These are phyloP conservation scores for Melanargia galathea DNA, from an alignment of 2,888 invertebrate species.

Conservation along the genomic window DNA sequence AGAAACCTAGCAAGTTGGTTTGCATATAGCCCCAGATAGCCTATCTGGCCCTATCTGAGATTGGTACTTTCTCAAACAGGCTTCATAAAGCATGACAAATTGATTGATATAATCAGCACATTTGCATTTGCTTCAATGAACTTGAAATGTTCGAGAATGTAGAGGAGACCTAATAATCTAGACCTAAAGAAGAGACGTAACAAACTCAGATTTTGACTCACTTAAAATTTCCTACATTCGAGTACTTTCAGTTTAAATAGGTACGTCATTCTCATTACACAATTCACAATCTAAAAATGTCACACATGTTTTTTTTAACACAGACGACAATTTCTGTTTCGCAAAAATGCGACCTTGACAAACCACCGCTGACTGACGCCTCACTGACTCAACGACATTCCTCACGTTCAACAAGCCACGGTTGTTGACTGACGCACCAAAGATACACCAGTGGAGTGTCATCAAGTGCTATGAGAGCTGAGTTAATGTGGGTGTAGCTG, in stretches of 20 bases:
- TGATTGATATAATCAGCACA: no score
- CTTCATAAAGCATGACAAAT: no score
- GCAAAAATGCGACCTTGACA: conserved; percentile 23
- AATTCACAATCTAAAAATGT: conserved; percentile 1
- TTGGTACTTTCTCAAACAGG: no score
- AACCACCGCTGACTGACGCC: not conserved
- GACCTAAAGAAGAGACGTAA: no score
- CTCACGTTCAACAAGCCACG: not conserved
- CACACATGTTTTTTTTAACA: not conserved
- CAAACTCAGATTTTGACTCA: no score
- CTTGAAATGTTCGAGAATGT: no score
- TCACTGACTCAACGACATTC: conserved; percentile 19
- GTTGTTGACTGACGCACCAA: conserved; percentile 8
- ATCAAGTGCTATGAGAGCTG: not conserved
- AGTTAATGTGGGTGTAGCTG: not conserved
- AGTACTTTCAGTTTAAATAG: not conserved
- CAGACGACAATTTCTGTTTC: not conserved
- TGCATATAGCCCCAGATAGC: no score
- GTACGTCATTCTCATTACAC: not conserved
- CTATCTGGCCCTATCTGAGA: no score
- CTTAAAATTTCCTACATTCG: no score
- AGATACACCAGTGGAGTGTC: conserved; percentile 9
- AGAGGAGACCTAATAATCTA: no score
- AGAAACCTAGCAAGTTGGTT: no score
- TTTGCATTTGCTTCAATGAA: no score